These are phyloP conservation scores for Lochmaea crataegi DNA, from an alignment of 2,888 invertebrate species.

Conservation along the genomic window DNA sequence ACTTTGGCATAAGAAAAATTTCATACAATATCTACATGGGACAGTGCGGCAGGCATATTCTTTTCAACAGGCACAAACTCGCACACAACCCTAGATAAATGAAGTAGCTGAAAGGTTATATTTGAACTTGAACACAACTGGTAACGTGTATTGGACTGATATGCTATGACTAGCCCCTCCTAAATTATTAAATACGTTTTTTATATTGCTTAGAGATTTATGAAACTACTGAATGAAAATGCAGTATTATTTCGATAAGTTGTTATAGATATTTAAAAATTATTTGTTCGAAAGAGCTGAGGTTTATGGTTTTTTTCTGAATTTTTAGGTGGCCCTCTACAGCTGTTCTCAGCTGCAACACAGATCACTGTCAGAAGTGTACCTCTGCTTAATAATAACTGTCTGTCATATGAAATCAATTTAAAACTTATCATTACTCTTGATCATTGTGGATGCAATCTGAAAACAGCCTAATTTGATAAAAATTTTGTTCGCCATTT, in stretches of 20 bases:
- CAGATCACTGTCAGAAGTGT: background rate
- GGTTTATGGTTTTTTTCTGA: constrained; percentile 54
- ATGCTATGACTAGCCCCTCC: too few relatives aligned
- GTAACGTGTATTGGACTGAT: too few relatives aligned
- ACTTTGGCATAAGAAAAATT: too few relatives aligned
- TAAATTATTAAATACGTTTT: too few relatives aligned
- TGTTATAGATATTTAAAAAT: constrained; percentile 45
- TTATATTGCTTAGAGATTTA: background rate
- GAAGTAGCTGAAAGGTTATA: too few relatives aligned
- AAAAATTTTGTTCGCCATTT: constrained; percentile 42
- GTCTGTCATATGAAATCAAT: background rate
- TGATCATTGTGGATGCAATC: background rate
- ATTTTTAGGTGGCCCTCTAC: constrained; percentile 48
- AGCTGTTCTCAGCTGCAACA: background rate
- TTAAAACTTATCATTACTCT: background rate
- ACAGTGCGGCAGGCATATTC: too few relatives aligned
- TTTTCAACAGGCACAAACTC: too few relatives aligned
- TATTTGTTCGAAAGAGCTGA: constrained; percentile 53
- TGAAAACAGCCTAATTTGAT: constrained; percentile 18
- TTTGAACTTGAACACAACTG: too few relatives aligned
- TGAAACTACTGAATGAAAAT: constrained; percentile 17
- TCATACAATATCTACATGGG: too few relatives aligned
- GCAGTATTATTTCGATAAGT: constrained; percentile 1
- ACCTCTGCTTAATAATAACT: too few relatives aligned
- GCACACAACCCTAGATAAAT: too few relatives aligned